Percentiles rank a stretch among this genome's conserved stretches.
These are phyloP conservation scores for Poliocrania exsul DNA, from an alignment of 2,797 vertebrate genomes.

Conservation along the genomic window DNA sequence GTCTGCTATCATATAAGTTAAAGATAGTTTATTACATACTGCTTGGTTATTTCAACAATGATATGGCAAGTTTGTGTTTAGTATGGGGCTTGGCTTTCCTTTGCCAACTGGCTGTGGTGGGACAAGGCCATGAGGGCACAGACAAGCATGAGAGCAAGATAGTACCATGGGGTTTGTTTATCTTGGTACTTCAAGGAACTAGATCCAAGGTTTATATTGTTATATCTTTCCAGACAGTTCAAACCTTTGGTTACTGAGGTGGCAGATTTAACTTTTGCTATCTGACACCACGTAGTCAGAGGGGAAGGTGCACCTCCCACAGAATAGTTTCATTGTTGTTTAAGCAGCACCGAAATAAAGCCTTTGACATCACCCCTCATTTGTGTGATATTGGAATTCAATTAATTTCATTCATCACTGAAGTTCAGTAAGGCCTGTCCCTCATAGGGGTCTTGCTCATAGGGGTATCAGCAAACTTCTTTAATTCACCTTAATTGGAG, in stretches of 20 bases:
- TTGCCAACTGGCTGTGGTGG: background rate
- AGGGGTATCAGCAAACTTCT: background rate
- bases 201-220: background rate
- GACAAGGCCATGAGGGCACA: background rate
- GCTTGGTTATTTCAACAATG: background rate
- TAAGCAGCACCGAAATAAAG: background rate
- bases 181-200: background rate
- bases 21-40: background rate
- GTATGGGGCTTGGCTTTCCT: background rate
- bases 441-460: background rate
- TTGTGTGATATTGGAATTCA: background rate
- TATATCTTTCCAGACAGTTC: background rate
- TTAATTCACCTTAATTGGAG: background rate
- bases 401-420: background rate
- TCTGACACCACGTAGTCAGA: background rate
- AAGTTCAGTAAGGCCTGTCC: background rate
- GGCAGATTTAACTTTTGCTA: background rate
- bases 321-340: background rate
- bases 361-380: background rate
- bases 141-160: background rate
- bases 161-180: background rate
- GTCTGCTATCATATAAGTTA: background rate
- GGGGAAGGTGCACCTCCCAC: background rate
- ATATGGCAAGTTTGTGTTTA: background rate
- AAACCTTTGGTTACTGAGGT: background rate